Evolutionary conservation across 1,140 invertebrate species (phyloP), one percentile per base, ranked within the genome.

Genomic region (Tribolium madens): DNA sequence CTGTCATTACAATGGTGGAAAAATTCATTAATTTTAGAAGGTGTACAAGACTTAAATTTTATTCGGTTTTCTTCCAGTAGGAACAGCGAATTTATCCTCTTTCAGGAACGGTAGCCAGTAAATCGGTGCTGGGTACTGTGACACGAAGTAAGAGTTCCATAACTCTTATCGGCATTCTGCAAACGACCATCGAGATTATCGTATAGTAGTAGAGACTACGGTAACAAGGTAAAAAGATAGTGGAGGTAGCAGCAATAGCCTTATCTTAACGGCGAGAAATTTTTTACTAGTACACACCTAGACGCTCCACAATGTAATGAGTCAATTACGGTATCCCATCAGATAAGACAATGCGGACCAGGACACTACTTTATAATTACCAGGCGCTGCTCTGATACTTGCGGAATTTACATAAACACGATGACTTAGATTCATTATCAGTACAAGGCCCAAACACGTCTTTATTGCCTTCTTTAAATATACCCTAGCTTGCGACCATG

Each of bases 201-300:
- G 73, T 80, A 74, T 72, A 69, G 75, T 69, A 79, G 78, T 73
- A 73, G 53, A 74, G 71, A 73, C 31, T 69, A 69, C 78, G 47
- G 78, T 81, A 81, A 81, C 80, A 79, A 81, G 80, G 75, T 74
- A 81, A 78, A 78, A 76, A 76, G 12, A 42, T 73, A 73, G 70
- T 73, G 15, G 53, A 73, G 31, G 15, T 57, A 52, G 70, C 71
- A 77, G 71, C 21, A 68, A 74, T 73, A 71, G 64, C 36, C 79
- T 82, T 82, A 82, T 82, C 81, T 81, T 74, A 79, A 81, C 79
- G 78, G 81, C 79, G 81, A 79, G 81, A 82, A 82, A 78, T 81
- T 82, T 82, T 82, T 82, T 82, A 82, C 79, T 82, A 82, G 79
- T 78, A 76, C 81, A 82, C 81, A 82, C 81, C 81, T 81, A 78